Evolutionary conservation across 2,113 vertebrate genomes (phyloP).

Genomic region (Otolemur garnettii): DNA sequence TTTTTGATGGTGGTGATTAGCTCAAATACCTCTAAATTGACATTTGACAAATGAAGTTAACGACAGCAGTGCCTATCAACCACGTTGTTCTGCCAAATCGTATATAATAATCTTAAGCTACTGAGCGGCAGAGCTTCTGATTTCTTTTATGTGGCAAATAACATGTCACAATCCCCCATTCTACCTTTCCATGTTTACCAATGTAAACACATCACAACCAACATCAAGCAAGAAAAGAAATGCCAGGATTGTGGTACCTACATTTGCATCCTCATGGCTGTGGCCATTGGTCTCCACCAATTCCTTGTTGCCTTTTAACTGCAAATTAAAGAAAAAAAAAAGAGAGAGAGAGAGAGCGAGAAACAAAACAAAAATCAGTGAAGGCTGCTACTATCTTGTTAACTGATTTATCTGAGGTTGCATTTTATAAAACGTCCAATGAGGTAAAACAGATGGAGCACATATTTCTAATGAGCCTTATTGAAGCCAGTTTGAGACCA

Average conservation of each 20-base stretch:
- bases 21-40: neutral
- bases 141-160: neutral
- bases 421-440: slow-evolving; percentile 84
- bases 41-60: neutral
- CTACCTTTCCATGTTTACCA: no score
- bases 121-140: neutral
- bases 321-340: slow-evolving; percentile 81
- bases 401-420: slow-evolving; percentile 85
- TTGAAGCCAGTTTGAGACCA: slow-evolving; percentile 82
- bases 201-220: neutral
- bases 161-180: neutral
- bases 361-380: slow-evolving; percentile 64
- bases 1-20: neutral
- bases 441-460: slow-evolving; percentile 86
- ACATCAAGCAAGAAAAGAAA: neutral
- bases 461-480: slow-evolving; percentile 86
- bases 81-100: neutral
- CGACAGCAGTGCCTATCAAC: neutral
- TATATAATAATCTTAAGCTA: neutral
- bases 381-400: slow-evolving; percentile 80
- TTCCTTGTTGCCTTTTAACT: slow-evolving; percentile 91
- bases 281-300: slow-evolving; percentile 90
- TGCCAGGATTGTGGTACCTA: slow-evolving; percentile 82
- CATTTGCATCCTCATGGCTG: slow-evolving; percentile 89
- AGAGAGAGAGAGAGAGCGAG: neutral